Evolutionary conservation across 2,797 vertebrate genomes (phyloP).

Genomic region (Sebastes steindachneri): DNA sequence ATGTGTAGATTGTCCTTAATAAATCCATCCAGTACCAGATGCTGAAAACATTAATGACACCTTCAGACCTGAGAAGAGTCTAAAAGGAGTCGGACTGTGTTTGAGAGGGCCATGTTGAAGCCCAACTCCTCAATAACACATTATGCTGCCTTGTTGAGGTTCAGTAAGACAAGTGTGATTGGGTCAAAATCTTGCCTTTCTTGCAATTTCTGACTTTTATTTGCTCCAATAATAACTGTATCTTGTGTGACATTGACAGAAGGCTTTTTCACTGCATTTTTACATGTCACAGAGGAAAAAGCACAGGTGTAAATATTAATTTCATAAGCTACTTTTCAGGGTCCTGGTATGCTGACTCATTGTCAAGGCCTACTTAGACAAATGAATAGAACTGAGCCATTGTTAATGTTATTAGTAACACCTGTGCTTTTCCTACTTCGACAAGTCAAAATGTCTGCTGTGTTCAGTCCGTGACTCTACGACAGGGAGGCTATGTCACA

Average conservation of each 20-base stretch:
- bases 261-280: no score
- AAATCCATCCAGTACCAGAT: neutral
- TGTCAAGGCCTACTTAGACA: neutral
- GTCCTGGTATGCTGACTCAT: neutral
- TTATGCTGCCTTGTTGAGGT: neutral
- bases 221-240: neutral
- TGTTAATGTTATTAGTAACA: neutral
- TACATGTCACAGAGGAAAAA: no score
- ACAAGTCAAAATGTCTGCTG: neutral
- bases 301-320: no score
- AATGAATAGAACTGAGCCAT: neutral
- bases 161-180: neutral
- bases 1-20: neutral
- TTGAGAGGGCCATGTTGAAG: neutral
- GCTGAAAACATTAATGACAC: neutral
- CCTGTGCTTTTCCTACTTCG: neutral
- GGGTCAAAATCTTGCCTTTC: neutral
- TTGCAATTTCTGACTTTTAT: neutral
- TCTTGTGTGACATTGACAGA: neutral
- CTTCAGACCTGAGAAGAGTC: neutral
- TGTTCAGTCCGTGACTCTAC: neutral
- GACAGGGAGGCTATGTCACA: neutral
- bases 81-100: neutral
- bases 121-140: neutral
- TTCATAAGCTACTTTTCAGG: neutral